These are phyloP conservation scores for Anolis apletophallus DNA, from an alignment of 2,797 vertebrate species.

Conservation along the genomic window DNA sequence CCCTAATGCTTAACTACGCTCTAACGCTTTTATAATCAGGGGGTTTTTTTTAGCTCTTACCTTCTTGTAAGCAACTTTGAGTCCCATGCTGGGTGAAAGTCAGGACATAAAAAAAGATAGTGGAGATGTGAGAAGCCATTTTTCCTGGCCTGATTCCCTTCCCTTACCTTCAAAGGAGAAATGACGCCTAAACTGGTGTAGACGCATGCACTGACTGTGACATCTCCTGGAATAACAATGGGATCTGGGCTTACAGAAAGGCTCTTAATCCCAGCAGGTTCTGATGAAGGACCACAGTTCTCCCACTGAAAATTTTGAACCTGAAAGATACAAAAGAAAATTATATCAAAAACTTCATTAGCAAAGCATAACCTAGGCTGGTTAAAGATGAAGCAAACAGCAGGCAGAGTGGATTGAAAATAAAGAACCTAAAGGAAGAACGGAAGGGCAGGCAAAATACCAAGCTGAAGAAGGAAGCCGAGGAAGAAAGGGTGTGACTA, in stretches of 20 bases:
- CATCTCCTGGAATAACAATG: conserved; percentile 72
- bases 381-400: neutral
- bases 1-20: neutral
- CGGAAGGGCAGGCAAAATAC: neutral
- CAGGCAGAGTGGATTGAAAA: neutral
- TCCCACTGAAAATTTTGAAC: conserved; percentile 76
- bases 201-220: conserved; percentile 46
- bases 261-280: conserved; percentile 72
- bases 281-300: conserved; percentile 73
- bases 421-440: neutral
- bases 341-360: conserved; percentile 1
- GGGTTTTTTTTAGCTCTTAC: too few relatives aligned
- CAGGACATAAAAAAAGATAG: neutral
- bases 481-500: neutral
- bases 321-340: neutral
- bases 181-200: conserved; percentile 44
- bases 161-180: conserved; percentile 72
- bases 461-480: neutral
- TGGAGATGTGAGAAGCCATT: neutral
- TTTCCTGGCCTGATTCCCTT: neutral
- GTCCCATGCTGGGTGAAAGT: too few relatives aligned
- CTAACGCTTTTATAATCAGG: too few relatives aligned
- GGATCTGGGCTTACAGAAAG: conserved; percentile 76
- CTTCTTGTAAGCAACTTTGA: too few relatives aligned
- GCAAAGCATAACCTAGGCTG: neutral